phyloP scores from a whole-genome alignment of 2,888 invertebrate genomes.

The Drosophila kanekoi region DNA sequence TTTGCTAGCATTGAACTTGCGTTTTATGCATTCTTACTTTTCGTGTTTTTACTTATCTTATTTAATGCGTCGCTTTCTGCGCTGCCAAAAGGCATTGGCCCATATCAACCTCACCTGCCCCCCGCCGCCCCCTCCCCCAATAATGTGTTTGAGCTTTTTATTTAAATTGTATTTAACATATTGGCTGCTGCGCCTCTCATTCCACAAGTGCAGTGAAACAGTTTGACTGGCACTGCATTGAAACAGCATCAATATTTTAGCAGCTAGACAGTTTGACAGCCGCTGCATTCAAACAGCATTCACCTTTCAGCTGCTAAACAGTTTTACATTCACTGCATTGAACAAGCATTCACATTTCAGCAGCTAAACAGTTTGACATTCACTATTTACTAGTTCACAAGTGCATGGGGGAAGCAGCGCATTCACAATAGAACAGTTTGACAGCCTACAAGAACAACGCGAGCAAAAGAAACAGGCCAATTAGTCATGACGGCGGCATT shows the following conservation, averaged over 20 bases:
- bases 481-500: conserved; percentile 25
- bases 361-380: neutral
- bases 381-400: neutral
- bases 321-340: neutral
- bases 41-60: conserved; percentile 37
- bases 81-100: conserved; percentile 77
- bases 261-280: too few relatives aligned
- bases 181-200: neutral
- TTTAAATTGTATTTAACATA: conserved; percentile 23
- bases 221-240: neutral
- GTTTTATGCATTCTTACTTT: conserved; percentile 22
- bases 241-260: neutral
- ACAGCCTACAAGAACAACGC: neutral
- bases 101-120: conserved; percentile 25
- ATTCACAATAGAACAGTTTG: conserved; percentile 3
- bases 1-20: neutral
- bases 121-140: neutral
- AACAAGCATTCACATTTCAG: neutral
- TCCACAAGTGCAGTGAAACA: conserved; percentile 16
- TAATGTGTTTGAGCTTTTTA: conserved; percentile 31
- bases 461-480: conserved; percentile 3
- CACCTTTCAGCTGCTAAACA: neutral
- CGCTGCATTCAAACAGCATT: neutral
- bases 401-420: neutral
- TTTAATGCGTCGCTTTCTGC: conserved; percentile 22